These are phyloP conservation scores for Nixonia krombeini DNA, from an alignment of 1,140 invertebrate species.

Conservation along the genomic window DNA sequence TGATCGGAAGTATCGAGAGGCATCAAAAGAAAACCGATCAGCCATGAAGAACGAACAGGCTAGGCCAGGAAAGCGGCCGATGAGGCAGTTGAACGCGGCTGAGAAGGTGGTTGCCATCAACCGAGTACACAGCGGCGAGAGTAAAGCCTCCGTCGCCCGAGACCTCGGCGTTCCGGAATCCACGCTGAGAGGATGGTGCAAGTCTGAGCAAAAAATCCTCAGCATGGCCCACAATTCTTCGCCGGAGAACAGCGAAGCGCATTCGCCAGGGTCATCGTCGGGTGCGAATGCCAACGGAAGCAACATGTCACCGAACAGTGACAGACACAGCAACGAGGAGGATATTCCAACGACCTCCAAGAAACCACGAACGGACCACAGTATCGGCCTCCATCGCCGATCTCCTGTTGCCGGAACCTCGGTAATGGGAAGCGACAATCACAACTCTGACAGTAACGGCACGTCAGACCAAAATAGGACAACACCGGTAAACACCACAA, in stretches of 20 bases:
- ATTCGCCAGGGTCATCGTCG: constrained; percentile 71
- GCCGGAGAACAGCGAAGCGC: constrained; percentile 75
- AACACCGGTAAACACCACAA: not conserved
- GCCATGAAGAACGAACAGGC: constrained; percentile 48
- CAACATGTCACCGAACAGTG: constrained; percentile 12
- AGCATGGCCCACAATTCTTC: constrained; percentile 79
- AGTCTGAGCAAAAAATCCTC: constrained; percentile 83
- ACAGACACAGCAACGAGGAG: constrained; percentile 46
- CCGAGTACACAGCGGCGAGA: constrained; percentile 84
- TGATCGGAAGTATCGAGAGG: too few relatives aligned
- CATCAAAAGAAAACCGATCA: constrained; percentile 43
- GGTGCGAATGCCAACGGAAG: constrained; percentile 57
- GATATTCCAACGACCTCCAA: constrained; percentile 14
- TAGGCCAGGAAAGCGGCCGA: constrained; percentile 77
- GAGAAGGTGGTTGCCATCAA: constrained; percentile 86
- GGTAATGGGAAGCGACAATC: not conserved
- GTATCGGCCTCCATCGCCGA: not conserved
- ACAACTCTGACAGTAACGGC: constrained; percentile 14
- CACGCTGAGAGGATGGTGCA: constrained; percentile 87
- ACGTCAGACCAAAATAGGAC: constrained; percentile 5
- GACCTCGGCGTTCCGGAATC: constrained; percentile 88
- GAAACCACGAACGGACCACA: constrained; percentile 8
- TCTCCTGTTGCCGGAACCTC: not conserved
- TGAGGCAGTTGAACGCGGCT: constrained; percentile 78
- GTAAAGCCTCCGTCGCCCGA: constrained; percentile 84